Conservation (phyloP, 2,797 vertebrate genomes). For the Apogon talboti region DNA sequence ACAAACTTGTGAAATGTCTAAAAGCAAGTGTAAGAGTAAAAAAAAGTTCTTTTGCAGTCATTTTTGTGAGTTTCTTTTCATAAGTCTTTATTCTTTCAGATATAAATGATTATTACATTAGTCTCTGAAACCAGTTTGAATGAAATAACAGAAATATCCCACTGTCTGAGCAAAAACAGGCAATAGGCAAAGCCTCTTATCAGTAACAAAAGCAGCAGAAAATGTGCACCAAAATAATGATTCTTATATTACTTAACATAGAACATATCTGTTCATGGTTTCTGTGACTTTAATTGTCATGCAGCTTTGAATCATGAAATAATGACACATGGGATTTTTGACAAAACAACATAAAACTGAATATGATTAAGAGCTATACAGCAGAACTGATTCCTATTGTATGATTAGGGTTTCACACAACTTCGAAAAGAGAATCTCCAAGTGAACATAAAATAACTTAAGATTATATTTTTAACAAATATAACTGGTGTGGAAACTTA, state of each 20-base stretch:
- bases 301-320: conserved; percentile 32
- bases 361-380: conserved; percentile 34
- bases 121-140: conserved; percentile 60
- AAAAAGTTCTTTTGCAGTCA: neutral
- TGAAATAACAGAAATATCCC: conserved; percentile 59
- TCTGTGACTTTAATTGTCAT: conserved; percentile 25
- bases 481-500: conserved; percentile 59
- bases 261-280: neutral
- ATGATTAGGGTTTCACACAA: conserved; percentile 31
- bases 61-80: conserved; percentile 14
- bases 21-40: neutral
- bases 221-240: conserved; percentile 43
- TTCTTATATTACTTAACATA: conserved; percentile 4
- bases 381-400: conserved; percentile 21
- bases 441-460: conserved; percentile 77
- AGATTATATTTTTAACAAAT: conserved; percentile 67
- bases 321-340: conserved; percentile 11
- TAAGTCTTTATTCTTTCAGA: conserved; percentile 72
- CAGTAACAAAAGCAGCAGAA: conserved; percentile 71
- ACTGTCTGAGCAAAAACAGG: conserved; percentile 44
- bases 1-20: too few species aligned
- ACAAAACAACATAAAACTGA: conserved; percentile 14
- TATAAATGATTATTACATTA: conserved; percentile 66
- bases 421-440: conserved; percentile 35
- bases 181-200: conserved; percentile 45